Base-by-base conservation (phyloP, 2,888 invertebrate species). In the Agriotes lineatus region DNA sequence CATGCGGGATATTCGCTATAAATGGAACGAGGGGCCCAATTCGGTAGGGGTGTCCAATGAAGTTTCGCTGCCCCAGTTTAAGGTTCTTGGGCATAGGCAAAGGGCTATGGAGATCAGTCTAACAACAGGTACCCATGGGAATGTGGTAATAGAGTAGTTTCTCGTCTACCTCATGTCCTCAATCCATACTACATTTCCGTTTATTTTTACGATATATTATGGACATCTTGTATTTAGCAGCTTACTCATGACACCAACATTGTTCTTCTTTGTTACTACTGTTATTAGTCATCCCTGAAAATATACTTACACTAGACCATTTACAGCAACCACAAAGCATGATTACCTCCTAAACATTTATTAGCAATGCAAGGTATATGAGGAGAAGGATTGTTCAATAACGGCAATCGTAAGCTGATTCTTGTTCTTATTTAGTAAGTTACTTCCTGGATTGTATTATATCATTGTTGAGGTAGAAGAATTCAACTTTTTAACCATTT, bases 1-100 rank as follows among this genome's bases (percentile, higher is more conserved):
- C 88, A 96, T 96, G 95, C 91, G 94, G 89, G 96, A 96, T 91
- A 96, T 96, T 90, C 92, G 95, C 85, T 96, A 96, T 92, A 95
- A 94, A 87, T 96, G 96, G 96, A 95, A 95, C 90, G 95, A 96
- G 88, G 95, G 95, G 82, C 93, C 94, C 85, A 93, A 94, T 89
- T 95, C 96, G 86, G 96, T 97, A 86, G 96, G 95, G 87, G 95
- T 96, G 85, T 95, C 95, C 88, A 93, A 93, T 87, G 96, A 96
- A 88, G 96, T 96, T 87, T 95, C 96, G 84, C 92, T 97, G 86
- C 96, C 97, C 87, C 96, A 97, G 90, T 97, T 97, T 93, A 95
- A 96, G 91, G 96, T 96, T 87, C 93, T 96, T 87, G 96, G 96
- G 84, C 96, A 96, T 89, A 93, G 95, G 82, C 96, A 96, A 89